A percentile compares a stretch with the other conserved stretches of the same genome.
Conservation (phyloP, 2,888 invertebrate genomes). For the Caenorhabditis zanzibari region DNA sequence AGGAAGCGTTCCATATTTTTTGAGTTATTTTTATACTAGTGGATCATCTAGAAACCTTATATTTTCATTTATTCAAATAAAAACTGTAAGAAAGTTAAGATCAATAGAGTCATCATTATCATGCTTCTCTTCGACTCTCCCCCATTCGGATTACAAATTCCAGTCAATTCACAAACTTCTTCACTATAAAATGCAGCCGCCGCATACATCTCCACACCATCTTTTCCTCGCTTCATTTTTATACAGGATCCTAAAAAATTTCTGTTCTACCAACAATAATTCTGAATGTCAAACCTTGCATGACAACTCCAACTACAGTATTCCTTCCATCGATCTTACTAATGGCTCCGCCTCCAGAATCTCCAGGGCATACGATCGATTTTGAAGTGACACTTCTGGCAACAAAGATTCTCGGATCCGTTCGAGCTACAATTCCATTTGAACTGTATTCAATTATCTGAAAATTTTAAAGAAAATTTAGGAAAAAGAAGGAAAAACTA, state of each 20-base stretch:
- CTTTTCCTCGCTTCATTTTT: conserved; percentile 3
- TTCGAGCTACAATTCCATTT: neutral
- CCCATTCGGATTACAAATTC: conserved; percentile 17
- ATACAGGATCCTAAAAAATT: neutral
- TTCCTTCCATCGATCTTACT: conserved; percentile 19
- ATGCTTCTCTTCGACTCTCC: neutral
- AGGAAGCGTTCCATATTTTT: no score
- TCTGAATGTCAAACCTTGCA: conserved; percentile 3
- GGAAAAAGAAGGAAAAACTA: neutral
- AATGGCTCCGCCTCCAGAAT: conserved; percentile 28
- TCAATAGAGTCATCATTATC: neutral
- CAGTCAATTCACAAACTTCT: conserved; percentile 21
- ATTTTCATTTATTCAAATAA: no score
- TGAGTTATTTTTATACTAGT: no score
- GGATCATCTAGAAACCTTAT: no score
- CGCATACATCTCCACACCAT: neutral
- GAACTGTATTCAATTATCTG: neutral
- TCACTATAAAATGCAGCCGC: conserved; percentile 9
- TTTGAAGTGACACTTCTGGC: conserved; percentile 15
- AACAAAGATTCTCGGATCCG: conserved; percentile 6
- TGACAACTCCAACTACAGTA: conserved; percentile 26
- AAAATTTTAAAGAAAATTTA: neutral
- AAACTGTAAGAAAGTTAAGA: neutral
- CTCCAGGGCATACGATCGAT: conserved; percentile 9
- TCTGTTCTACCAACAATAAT: neutral